Conservation (phyloP, 2,797 vertebrate species). For the Galaxias olidus region DNA sequence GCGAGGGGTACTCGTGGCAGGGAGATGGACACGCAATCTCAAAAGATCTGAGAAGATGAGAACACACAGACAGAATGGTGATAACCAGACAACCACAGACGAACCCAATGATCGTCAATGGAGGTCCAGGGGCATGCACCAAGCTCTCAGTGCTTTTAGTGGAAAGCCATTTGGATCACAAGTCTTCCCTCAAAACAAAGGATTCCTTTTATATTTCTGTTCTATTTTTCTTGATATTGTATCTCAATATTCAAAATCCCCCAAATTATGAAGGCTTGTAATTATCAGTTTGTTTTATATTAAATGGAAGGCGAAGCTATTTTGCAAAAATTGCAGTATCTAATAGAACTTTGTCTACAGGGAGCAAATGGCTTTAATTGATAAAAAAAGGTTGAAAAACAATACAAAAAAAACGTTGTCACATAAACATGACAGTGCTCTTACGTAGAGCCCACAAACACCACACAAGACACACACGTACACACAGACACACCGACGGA, state of each 20-base stretch:
- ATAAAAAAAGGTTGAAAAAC: slow-evolving; percentile 29
- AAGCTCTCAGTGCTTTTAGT: slow-evolving; percentile 55
- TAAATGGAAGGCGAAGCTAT: too few relatives aligned
- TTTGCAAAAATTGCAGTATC: too few relatives aligned
- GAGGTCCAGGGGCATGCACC: slow-evolving; percentile 53
- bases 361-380: slow-evolving; percentile 59
- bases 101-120: slow-evolving; percentile 44
- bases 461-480: slow-evolving; percentile 55
- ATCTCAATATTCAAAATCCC: too few relatives aligned
- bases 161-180: slow-evolving; percentile 56
- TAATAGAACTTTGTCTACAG: slow-evolving; percentile 1
- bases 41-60: slow-evolving; percentile 39
- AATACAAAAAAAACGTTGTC: slow-evolving; percentile 39
- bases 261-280: too few relatives aligned
- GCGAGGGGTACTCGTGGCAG: slow-evolving; percentile 46
- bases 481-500: slow-evolving; percentile 26
- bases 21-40: slow-evolving; percentile 36
- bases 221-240: too few relatives aligned
- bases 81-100: slow-evolving; percentile 42
- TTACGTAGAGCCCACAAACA: slow-evolving; percentile 53
- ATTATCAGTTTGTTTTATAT: too few relatives aligned
- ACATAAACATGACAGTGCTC: slow-evolving; percentile 50
- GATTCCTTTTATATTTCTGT: slow-evolving; percentile 9
- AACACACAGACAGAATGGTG: slow-evolving; percentile 40
- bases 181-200: slow-evolving; percentile 15